Percentiles rank a stretch among this genome's conserved stretches.
These are phyloP conservation scores for Empidonax alnorum DNA, from an alignment of 2,113 vertebrate genomes.

Conservation along the genomic window DNA sequence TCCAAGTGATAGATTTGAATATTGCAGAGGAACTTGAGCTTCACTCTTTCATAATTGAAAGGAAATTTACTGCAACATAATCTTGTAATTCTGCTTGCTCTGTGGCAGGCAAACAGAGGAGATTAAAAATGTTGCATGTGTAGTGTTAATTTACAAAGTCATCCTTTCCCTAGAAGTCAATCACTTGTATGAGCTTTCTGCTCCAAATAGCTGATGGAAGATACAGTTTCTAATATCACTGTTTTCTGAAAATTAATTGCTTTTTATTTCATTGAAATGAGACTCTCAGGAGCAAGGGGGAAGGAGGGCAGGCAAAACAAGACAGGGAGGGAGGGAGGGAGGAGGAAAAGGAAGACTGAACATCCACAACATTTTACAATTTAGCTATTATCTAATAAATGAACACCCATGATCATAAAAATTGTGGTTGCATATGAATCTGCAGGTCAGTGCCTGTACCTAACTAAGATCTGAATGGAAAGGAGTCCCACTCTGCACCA, in stretches of 20 bases:
- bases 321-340: too few relatives aligned
- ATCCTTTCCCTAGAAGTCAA: neutral
- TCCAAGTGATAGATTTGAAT: neutral
- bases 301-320: neutral
- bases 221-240: neutral
- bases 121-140: neutral
- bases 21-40: neutral
- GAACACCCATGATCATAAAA: neutral
- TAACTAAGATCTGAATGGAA: neutral
- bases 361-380: neutral
- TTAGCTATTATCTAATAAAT: neutral
- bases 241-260: neutral
- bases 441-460: neutral
- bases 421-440: neutral
- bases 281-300: neutral
- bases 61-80: neutral
- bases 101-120: neutral
- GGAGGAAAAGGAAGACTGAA: neutral
- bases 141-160: neutral
- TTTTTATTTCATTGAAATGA: neutral
- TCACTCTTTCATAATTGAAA: neutral
- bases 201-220: neutral
- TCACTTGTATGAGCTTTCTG: neutral
- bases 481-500: neutral
- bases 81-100: neutral